Evolutionary conservation across 2,113 vertebrate genomes (phyloP), one percentile per base, ranked within the genome.

Genomic region (Zapornia atra): DNA sequence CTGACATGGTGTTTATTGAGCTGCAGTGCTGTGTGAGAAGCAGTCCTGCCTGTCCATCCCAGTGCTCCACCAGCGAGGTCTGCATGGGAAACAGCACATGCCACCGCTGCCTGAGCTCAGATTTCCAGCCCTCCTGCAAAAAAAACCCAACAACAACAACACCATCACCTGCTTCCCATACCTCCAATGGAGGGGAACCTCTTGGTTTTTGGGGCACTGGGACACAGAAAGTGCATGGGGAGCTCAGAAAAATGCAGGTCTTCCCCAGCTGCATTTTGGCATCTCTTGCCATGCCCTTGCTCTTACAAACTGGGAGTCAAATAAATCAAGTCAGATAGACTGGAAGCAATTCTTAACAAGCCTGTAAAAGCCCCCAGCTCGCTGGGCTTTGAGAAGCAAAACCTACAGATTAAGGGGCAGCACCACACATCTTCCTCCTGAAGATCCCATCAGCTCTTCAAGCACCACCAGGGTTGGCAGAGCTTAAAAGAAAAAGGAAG

Each of bases 141-240:
- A 54, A 17, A 34, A 22, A 11, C 21, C 20, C 26, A 46, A 46
- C 20, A 34, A n/a, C n/a, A n/a, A 51, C 5, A 3, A 5, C 15
- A 16, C 46, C 1, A 0, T 20, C 42, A 25, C 8, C 46, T 50
- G 33, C 80, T 63, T 79, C 29, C n/a, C 17, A 2, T n/a, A 24
- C 50, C 64, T 72, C 21, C 12, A 8, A 3, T 0, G 0, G 28
- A 91, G 13, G 26, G n/a, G 11, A 87, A 87, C 54, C 7, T 10
- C 40, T 42, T 66, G 36, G 1, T 31, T 82, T 86, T 61, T 31
- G 13, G 26, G 42, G 15, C 17, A 36, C 7, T 10, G 17, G 31
- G 53, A 33, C 56, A 57, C n/a, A 40, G 36, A 38, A 34, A 7
- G 13, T 5, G 18, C 25, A 34, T 22, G 6, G 11, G 33, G 12